These are phyloP conservation scores for Zonitis immaculata DNA, from an alignment of 2,888 invertebrate species.

Conservation along the genomic window DNA sequence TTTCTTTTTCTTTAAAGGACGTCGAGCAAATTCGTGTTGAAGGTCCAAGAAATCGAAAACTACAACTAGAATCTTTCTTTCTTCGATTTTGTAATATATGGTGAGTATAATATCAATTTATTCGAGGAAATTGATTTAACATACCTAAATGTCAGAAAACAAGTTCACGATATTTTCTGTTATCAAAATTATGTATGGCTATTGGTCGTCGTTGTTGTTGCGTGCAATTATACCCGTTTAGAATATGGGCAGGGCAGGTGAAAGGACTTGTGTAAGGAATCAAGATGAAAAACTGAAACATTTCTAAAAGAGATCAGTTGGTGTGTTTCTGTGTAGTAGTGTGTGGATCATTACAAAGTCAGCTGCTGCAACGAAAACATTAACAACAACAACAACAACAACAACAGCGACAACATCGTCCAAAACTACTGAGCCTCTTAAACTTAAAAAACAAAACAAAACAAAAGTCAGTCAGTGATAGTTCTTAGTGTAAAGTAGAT, in stretches of 20 bases:
- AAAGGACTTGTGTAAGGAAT: conserved; percentile 40
- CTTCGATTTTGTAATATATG: too few relatives aligned
- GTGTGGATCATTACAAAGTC: conserved; percentile 21
- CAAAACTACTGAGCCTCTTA: too few relatives aligned
- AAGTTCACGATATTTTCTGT: conserved; percentile 16
- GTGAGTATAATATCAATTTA: too few relatives aligned
- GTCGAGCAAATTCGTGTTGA: conserved; percentile 17
- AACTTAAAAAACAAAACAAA: neutral
- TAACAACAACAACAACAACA: too few relatives aligned
- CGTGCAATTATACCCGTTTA: conserved; percentile 29
- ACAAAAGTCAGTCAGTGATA: conserved; percentile 31
- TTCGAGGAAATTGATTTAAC: conserved; percentile 19
- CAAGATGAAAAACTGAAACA: conserved; percentile 46
- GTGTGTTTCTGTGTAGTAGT: conserved; percentile 31
- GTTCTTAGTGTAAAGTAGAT: conserved; percentile 31
- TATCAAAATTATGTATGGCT: conserved; percentile 23
- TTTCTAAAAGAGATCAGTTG: conserved; percentile 45
- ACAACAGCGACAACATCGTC: too few relatives aligned
- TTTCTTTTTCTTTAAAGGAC: too few relatives aligned
- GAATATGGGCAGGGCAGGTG: conserved; percentile 42
- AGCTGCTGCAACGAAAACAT: conserved; percentile 12
- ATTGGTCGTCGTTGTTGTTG: conserved; percentile 16
- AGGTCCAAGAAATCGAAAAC: conserved; percentile 20
- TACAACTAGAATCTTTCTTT: neutral
- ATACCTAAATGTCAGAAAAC: conserved; percentile 25